Percentiles rank a stretch among this genome's conserved stretches.
phyloP scores from a whole-genome alignment of 2,888 invertebrate genomes.

The Zele albiditarsus region DNA sequence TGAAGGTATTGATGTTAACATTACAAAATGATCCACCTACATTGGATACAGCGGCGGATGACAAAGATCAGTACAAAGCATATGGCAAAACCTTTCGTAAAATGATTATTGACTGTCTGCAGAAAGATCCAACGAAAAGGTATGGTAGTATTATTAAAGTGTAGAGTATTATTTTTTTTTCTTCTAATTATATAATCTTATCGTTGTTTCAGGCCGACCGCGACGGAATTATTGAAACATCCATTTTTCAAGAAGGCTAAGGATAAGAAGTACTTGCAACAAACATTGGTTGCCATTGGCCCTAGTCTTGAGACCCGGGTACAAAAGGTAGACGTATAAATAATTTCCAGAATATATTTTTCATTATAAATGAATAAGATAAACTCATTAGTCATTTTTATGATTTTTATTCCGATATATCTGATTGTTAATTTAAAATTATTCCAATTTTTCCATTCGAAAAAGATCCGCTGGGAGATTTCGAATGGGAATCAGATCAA shows the following conservation, averaged over 20 bases:
- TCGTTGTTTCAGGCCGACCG: constrained; percentile 81
- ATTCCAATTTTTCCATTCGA: too few species aligned
- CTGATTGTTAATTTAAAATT: too few species aligned
- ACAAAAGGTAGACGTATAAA: constrained; percentile 81
- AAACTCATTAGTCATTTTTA: too few species aligned
- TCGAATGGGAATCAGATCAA: too few species aligned
- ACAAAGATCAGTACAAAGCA: constrained; percentile 97
- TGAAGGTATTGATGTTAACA: constrained; percentile 99
- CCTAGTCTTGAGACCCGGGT: constrained; percentile 93
- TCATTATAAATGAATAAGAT: constrained; percentile 3
- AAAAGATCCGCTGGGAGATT: too few species aligned
- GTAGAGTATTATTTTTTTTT: neutral
- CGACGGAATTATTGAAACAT: constrained; percentile 95
- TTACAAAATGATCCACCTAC: constrained; percentile 98
- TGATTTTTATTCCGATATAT: too few species aligned
- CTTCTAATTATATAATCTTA: neutral
- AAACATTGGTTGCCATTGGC: constrained; percentile 88
- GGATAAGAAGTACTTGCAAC: constrained; percentile 90
- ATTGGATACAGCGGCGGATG: constrained; percentile 94
- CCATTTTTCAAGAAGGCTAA: constrained; percentile 99
- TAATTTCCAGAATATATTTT: constrained; percentile 2
- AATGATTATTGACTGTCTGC: constrained; percentile 96
- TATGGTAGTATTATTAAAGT: constrained; percentile 53
- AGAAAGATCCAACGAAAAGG: constrained; percentile 94
- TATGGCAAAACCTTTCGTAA: constrained; percentile 98